phyloP scores from a whole-genome alignment of 1,140 invertebrate species.

The Trichonephila inaurata region DNA sequence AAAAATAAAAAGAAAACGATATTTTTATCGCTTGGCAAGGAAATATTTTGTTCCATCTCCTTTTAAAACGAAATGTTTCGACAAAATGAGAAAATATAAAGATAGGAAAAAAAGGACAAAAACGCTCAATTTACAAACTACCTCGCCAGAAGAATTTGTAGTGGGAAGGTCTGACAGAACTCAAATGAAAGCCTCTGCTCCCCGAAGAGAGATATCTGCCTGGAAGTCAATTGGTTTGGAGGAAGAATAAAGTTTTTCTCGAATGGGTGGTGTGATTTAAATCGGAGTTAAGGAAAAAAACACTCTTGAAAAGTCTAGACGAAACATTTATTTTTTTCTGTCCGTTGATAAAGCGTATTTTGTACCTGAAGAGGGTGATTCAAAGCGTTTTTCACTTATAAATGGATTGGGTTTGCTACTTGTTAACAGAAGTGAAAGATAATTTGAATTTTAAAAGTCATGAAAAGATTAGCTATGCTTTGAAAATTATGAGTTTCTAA shows the following conservation, averaged over 20 bases:
- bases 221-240: slow-evolving; percentile 14
- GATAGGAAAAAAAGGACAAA: not conserved
- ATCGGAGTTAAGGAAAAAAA: not conserved
- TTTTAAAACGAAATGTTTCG: not conserved
- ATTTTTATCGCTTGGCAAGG: not conserved
- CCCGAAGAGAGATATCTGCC: slow-evolving; percentile 21
- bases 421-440: not conserved
- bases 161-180: not conserved
- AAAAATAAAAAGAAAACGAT: not conserved
- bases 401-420: not conserved
- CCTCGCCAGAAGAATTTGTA: slow-evolving; percentile 23
- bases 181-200: slow-evolving; percentile 36
- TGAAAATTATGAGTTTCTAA: too few relatives aligned
- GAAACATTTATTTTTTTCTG: not conserved
- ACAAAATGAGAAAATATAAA: not conserved
- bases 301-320: not conserved
- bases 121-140: slow-evolving; percentile 33
- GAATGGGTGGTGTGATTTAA: slow-evolving; percentile 37
- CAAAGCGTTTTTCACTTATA: slow-evolving; percentile 18
- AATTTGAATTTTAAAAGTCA: too few relatives aligned
- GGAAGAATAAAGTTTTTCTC: slow-evolving; percentile 25
- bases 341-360: not conserved
- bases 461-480: too few relatives aligned
- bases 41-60: not conserved
- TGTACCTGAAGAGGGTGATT: not conserved